Conservation (phyloP, 2,113 vertebrate genomes). For the Dolichallabes microphthalmus region DNA sequence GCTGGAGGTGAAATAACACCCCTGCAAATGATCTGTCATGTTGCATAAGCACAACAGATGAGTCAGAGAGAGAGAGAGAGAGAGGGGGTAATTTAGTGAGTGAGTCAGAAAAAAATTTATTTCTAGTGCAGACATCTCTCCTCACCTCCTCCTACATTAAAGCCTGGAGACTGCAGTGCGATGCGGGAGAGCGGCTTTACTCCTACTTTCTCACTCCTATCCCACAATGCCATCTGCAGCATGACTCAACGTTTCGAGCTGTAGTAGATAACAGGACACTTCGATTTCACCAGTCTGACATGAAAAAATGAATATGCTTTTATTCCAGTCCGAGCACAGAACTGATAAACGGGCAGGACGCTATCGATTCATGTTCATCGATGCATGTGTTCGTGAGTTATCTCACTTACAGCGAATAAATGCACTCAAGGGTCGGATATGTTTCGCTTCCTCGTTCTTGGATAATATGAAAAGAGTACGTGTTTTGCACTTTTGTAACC, state of each 20-base stretch:
- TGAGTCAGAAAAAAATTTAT: slow-evolving; percentile 6
- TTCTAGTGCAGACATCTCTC: slow-evolving; percentile 6
- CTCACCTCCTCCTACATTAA: slow-evolving; percentile 8
- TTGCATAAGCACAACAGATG: slow-evolving; percentile 54
- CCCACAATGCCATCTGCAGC: not conserved
- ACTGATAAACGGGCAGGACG: not conserved
- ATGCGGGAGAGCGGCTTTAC: not conserved
- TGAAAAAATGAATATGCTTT: not conserved
- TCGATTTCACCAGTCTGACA: not conserved
- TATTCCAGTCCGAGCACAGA: not conserved
- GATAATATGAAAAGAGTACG: not conserved
- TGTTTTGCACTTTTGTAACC: too few species aligned
- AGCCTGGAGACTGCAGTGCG: slow-evolving; percentile 2
- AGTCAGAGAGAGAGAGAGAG: slow-evolving; percentile 45
- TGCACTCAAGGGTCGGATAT: not conserved
- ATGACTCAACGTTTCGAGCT: not conserved
- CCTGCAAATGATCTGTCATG: not conserved
- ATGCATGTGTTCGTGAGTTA: not conserved
- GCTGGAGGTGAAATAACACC: slow-evolving; percentile 9
- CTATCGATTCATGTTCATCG: not conserved
- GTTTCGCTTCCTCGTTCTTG: not conserved
- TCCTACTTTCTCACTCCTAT: slow-evolving; percentile 1
- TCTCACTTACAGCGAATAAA: too few species aligned
- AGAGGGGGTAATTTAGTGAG: slow-evolving; percentile 14
- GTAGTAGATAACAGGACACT: not conserved